Conservation (phyloP, 1,140 invertebrate genomes). For the Homarus americanus region DNA sequence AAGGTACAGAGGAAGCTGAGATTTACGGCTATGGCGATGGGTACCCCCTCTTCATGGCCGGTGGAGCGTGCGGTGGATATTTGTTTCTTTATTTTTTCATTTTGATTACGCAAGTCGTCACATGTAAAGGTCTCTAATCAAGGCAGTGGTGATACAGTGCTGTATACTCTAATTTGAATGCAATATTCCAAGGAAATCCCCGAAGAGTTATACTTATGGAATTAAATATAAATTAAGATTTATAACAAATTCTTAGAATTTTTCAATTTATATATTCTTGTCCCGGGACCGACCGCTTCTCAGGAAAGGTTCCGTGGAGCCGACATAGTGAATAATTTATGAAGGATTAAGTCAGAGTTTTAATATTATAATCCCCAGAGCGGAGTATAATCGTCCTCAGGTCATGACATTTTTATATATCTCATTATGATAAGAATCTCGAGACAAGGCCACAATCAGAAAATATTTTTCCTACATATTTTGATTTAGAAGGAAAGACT, state of each 20-base stretch:
- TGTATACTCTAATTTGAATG: no score
- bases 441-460: not conserved
- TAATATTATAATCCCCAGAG: not conserved
- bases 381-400: not conserved
- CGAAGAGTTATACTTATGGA: no score
- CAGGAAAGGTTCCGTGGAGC: not conserved
- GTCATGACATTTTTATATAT: not conserved
- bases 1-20: no score
- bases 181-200: no score
- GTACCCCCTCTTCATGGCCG: no score
- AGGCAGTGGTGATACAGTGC: no score
- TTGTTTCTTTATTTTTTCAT: no score
- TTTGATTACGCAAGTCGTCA: no score
- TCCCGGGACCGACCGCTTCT: not conserved
- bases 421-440: not conserved
- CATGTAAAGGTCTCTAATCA: no score
- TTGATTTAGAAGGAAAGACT: not conserved
- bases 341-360: not conserved
- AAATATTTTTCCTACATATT: not conserved
- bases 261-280: not conserved
- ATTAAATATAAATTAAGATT: not conserved
- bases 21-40: no score
- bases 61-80: no score
- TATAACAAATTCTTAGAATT: not conserved
- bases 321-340: not conserved